Base-by-base conservation (phyloP, 92 coral and sea anemone genomes). In the Actinernus sp. region DNA sequence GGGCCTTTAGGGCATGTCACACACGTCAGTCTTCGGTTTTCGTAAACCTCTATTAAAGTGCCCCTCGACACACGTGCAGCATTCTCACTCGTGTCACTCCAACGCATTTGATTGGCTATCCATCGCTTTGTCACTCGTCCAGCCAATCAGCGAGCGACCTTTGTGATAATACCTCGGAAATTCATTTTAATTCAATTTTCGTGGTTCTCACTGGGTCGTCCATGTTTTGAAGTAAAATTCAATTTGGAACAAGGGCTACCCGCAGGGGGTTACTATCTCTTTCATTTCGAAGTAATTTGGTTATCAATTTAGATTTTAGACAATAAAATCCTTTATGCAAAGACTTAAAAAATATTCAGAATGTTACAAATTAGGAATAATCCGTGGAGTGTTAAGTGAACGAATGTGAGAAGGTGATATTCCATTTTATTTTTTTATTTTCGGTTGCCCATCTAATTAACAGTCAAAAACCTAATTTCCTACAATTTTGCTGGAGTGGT, bases 1-100 rank as follows among this genome's bases (percentile, higher is more conserved):
- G 43, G 22, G 26, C 55, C 48, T 28, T 14, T 23, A 3, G 48
- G 58, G 45, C 37, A 48, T 59, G 72, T 65, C 72, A 65, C 72
- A 65, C 59, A 29, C 40, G 30, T 39, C 70, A 26, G 32, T 36
- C 30, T 25, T 22, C 21, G 24, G 31, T 18, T 31, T 25, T 9
- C 3, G 21, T 8, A 30, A 61, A 45, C 70, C 70, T 55, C 70
- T 48, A 47, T 20, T 31, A 63, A 62, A 12, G 33, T 30, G 33
- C 43, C 48, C 20, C 44, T 36, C n/a, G n/a, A 32, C 31, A 29
- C 26, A 12, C 59, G 37, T 48, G 36, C 18, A 49, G 37, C 31
- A 65, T 65, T 65, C 59, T 31, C 45, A 8, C 31, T 38, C 22
- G 18, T 26, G 72, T 46, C 17, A 65, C 33, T 32, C 23, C 45